Evolutionary conservation across 1,140 invertebrate genomes (phyloP), one percentile per base, ranked within the genome.

Genomic region (Caenorhabditis inopinata): DNA sequence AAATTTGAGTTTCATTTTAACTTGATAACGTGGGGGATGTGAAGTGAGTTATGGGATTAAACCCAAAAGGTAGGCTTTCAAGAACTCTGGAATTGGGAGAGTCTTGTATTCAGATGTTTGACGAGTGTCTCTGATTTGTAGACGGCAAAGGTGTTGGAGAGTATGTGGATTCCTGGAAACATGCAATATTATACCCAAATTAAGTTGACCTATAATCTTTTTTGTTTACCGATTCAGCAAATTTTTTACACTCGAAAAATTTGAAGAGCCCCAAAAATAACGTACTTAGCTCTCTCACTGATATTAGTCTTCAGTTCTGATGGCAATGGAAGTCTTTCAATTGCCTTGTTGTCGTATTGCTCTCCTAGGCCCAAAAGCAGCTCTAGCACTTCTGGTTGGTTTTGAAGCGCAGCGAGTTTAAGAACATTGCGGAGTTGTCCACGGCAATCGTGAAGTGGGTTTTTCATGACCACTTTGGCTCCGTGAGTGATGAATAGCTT

Each of bases 341-440:
- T 74, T 11, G 83, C 79, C 14, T 53, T 74, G 18, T 35, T 45
- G 78, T 84, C 83, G 45, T 82, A 84, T 21, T 84, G 42, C 42
- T 84, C 82, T 12, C 51, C 83, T 29, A 83, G 48, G 21, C 68
- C 48, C 38, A 81, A 35, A 27, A 81, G 49, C 25, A 45, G 47
- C 27, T 81, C 80, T 23, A 81, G 21, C 12, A 81, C 79, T 27
- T 81, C 74, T 14, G 80, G 79, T 16, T 75, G 42, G 11, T 74
- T 73, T 14, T 74, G 29, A 9, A 76, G 73, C 16, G 46, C 78
- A 18, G 78, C 74, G 5, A 83, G 23, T 18, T 79, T 53, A 1
- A 83, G 46, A 2, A 84, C 68, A 48, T 83, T 84, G 7, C 83
- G 35, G 11, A 84, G 79, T 53, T 84, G 82, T 25, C 83, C 83